Conservation (phyloP, 2,888 invertebrate genomes). For the Eupsilia transversa region DNA sequence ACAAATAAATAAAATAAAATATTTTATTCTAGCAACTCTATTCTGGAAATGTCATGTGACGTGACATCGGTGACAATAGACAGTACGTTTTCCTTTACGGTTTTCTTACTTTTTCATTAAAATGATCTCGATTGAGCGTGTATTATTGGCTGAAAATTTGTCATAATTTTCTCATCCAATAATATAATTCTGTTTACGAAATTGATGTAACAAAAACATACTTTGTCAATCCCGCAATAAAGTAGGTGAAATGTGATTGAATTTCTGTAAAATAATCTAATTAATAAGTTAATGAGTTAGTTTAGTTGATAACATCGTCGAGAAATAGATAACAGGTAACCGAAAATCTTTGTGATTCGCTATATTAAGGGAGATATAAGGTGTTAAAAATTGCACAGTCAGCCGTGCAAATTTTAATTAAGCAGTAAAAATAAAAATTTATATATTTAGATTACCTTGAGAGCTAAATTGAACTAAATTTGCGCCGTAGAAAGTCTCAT, state of each 20-base stretch:
- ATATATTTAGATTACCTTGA: slow-evolving; percentile 73
- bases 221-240: slow-evolving; percentile 58
- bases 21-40: slow-evolving; percentile 53
- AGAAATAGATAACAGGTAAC: slow-evolving; percentile 64
- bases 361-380: slow-evolving; percentile 3
- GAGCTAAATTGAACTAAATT: slow-evolving; percentile 34
- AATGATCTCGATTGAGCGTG: accelerated
- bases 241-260: slow-evolving; percentile 66
- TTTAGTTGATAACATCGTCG: slow-evolving; percentile 64
- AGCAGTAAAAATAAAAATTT: slow-evolving; percentile 58
- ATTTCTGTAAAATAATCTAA: slow-evolving; percentile 69
- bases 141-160: slow-evolving; percentile 50
- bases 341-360: slow-evolving; percentile 25
- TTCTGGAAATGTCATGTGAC: slow-evolving; percentile 74
- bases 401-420: slow-evolving; percentile 58
- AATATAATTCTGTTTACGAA: neutral
- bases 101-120: accelerated
- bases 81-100: slow-evolving; percentile 61
- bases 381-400: slow-evolving; percentile 68
- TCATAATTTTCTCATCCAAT: neutral
- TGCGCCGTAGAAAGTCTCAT: slow-evolving; percentile 6
- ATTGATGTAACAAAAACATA: slow-evolving; percentile 51
- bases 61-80: slow-evolving; percentile 65
- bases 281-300: slow-evolving; percentile 75
- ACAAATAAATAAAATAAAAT: neutral